Evolutionary conservation across 2,888 invertebrate species (phyloP), one percentile per base, ranked within the genome.

Genomic region (Boloria selene): DNA sequence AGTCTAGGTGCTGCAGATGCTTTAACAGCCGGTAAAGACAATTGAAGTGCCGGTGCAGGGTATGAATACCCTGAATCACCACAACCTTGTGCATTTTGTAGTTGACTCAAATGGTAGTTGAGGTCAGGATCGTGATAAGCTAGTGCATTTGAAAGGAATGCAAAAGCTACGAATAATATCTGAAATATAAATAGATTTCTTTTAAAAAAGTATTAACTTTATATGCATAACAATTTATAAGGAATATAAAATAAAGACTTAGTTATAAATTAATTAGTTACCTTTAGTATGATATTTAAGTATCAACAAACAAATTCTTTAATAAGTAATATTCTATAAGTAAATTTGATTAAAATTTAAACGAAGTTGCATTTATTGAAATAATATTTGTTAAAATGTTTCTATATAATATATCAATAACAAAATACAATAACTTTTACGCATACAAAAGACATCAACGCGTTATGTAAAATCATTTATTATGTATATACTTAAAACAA

Each of bases 31-130:
- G 86, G 74, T 10, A 85, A 80, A 3, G 93, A 87, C 44, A 94
- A 84, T 75, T 93, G 93, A 2, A 94, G 83, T 22, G 92, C 79
- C 3, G 94, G 94, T 4, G 90, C 85, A 47, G 93, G 85, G 79
- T 94, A 94, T 2, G 92, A 84, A 77, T 94, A 94, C 3, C 94
- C 94, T 22, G 85, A 81, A 61, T 85, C 79, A 50, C 75, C 76
- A 67, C 88, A 88, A 69, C 82, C 79, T 69, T 85, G 79, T 17
- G 78, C 73, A 68, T 82, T 85, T 73, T 91, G 90, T 69, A 88
- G 75, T 82, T 90, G 87, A 70, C 79, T 87, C 60, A 92, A 73
- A 73, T 92, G 91, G 74, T 91, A 91, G 76, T 92, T 89, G 17
- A 91, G 80, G 77, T 92, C 92, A 52, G 91, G 91, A 79, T 91